Conservation (phyloP, 2,888 invertebrate species). For the Drosophila aldrichi region DNA sequence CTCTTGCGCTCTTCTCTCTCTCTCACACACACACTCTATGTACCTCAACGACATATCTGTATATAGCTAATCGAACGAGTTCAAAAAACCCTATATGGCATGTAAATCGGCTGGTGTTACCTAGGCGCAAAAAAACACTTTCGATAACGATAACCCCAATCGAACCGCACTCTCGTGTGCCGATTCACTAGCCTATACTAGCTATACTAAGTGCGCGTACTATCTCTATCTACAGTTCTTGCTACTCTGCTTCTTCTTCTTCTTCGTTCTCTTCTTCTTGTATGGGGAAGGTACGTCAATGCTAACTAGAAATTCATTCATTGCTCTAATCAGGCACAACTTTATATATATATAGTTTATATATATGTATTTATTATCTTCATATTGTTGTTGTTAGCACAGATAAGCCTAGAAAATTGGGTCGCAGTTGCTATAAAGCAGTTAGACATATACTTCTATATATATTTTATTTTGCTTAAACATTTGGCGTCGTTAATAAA, state of each 20-base stretch:
- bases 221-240: conserved; percentile 7
- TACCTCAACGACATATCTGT: neutral
- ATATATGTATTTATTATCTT: conserved; percentile 4
- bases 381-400: conserved; percentile 30
- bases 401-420: conserved; percentile 70
- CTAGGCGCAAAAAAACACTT: conserved; percentile 47
- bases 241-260: neutral
- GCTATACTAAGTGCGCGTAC: neutral
- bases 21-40: neutral
- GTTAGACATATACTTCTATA: conserved; percentile 54
- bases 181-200: conserved; percentile 12
- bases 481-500: conserved; percentile 76
- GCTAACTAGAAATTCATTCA: conserved; percentile 69
- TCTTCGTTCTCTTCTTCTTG: neutral
- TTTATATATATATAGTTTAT: conserved; percentile 15
- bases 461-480: conserved; percentile 43
- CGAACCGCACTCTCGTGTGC: conserved; percentile 8
- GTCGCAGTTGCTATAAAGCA: conserved; percentile 75
- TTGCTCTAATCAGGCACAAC: conserved; percentile 56
- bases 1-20: neutral
- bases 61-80: conserved; percentile 31
- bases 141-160: conserved; percentile 73
- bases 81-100: conserved; percentile 51
- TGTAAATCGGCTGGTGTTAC: conserved; percentile 17
- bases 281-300: conserved; percentile 69